A percentile compares a stretch with the other conserved stretches of the same genome.
phyloP scores from a whole-genome alignment of 2,113 vertebrate species.

The Zeus faber region DNA sequence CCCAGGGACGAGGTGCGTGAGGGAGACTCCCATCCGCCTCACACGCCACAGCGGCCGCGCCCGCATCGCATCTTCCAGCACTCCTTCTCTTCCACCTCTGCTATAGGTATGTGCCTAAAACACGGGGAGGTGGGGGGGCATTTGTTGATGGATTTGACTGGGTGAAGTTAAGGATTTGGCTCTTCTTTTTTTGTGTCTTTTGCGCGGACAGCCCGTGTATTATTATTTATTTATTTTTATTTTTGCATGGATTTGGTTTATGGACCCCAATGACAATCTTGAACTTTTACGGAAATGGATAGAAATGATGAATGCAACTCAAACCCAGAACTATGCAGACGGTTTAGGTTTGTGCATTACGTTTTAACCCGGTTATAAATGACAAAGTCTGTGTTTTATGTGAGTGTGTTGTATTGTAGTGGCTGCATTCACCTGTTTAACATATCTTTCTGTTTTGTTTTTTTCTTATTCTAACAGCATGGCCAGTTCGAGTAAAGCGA shows the following conservation, averaged over 20 bases:
- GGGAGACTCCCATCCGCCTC: constrained; percentile 66
- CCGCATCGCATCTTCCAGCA: constrained; percentile 67
- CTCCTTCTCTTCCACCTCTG: constrained; percentile 66
- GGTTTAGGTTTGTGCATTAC: background rate
- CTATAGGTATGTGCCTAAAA: constrained; percentile 74
- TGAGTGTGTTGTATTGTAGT: constrained; percentile 13
- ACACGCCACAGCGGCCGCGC: constrained; percentile 64
- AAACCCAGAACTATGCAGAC: background rate
- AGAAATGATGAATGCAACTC: background rate
- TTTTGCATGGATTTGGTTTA: constrained; percentile 45
- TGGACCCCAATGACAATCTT: constrained; percentile 26
- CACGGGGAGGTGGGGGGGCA: no score
- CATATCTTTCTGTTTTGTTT: constrained; percentile 32
- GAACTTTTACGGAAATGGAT: constrained; percentile 55
- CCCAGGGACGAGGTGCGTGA: constrained; percentile 79
- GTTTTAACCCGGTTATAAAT: constrained; percentile 9
- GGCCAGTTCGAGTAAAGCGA: constrained; percentile 93
- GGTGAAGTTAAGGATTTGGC: constrained; percentile 55
- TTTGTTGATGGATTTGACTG: no score
- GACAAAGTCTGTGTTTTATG: constrained; percentile 4
- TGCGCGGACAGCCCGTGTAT: constrained; percentile 29
- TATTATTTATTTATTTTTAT: constrained; percentile 20
- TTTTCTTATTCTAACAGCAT: constrained; percentile 78
- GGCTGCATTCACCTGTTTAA: constrained; percentile 36
- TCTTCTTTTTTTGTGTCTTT: background rate